Conservation (phyloP, 2,797 vertebrate species). For the Protosalanx chinensis region DNA sequence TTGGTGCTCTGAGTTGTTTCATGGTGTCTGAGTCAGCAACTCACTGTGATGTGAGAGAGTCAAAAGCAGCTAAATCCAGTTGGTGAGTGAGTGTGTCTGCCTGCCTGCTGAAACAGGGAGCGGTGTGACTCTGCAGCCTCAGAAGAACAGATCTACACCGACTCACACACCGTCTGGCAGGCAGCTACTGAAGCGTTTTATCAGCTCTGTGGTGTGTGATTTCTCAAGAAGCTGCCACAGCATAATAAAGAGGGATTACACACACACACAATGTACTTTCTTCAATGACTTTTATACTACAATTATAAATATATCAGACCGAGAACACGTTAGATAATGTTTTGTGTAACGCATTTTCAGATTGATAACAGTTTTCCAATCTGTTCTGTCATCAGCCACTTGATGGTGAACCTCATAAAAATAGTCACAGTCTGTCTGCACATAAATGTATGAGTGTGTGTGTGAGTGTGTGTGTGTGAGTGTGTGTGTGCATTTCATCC, state of each 20-base stretch:
- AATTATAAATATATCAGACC: not conserved
- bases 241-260: no score
- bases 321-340: not conserved
- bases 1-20: slow-evolving; percentile 5
- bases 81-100: not conserved
- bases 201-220: not conserved
- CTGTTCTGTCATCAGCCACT: no score
- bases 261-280: not conserved
- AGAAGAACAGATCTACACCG: not conserved
- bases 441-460: not conserved
- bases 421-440: not conserved
- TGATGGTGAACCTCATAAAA: no score
- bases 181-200: not conserved
- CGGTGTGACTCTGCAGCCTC: not conserved
- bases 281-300: not conserved
- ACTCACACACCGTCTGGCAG: not conserved
- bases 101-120: not conserved
- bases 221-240: no score
- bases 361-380: no score
- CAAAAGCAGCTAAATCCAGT: not conserved
- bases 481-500: not conserved
- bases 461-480: not conserved
- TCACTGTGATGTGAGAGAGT: slow-evolving; percentile 1
- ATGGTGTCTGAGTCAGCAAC: slow-evolving; percentile 4
- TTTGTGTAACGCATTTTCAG: no score